Evolutionary conservation across 2,113 vertebrate genomes (phyloP).

Genomic region (Papio anubis): DNA sequence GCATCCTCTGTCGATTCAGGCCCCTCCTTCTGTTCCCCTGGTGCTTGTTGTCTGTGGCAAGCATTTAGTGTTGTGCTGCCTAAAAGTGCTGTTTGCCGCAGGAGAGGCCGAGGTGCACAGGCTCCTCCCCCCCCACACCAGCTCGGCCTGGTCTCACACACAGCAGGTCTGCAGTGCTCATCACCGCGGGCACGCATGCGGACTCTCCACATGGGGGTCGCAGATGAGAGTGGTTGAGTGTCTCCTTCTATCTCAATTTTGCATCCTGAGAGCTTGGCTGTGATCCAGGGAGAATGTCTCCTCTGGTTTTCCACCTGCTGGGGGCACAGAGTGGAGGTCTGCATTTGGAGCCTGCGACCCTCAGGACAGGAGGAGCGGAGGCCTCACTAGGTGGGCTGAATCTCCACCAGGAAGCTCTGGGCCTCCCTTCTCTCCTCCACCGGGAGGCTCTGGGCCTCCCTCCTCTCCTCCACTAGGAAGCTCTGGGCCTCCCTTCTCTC

Average conservation of each 20-base stretch:
- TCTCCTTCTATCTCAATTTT: not conserved
- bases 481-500: too few relatives aligned
- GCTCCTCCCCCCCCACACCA: not conserved
- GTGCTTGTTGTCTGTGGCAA: not conserved
- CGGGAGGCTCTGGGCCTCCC: too few relatives aligned
- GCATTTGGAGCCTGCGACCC: not conserved
- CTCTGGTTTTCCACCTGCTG: not conserved
- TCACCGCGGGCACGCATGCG: fast-evolving
- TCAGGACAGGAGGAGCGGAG: too few relatives aligned
- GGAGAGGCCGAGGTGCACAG: not conserved
- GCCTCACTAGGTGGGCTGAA: too few relatives aligned
- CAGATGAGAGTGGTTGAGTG: not conserved
- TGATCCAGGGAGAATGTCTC: fast-evolving
- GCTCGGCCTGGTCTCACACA: not conserved
- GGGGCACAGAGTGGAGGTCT: not conserved
- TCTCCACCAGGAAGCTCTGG: fast-evolving
- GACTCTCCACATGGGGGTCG: not conserved
- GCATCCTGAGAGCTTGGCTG: not conserved
- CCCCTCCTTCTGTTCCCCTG: fast-evolving
- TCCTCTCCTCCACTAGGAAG: fast-evolving
- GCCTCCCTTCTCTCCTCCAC: fast-evolving
- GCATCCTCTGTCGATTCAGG: too few relatives aligned
- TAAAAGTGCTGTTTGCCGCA: not conserved
- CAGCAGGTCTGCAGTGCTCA: not conserved
- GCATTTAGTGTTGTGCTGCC: fast-evolving